Evolutionary conservation across 2,113 vertebrate genomes (phyloP).

Genomic region (Lanius collurio): DNA sequence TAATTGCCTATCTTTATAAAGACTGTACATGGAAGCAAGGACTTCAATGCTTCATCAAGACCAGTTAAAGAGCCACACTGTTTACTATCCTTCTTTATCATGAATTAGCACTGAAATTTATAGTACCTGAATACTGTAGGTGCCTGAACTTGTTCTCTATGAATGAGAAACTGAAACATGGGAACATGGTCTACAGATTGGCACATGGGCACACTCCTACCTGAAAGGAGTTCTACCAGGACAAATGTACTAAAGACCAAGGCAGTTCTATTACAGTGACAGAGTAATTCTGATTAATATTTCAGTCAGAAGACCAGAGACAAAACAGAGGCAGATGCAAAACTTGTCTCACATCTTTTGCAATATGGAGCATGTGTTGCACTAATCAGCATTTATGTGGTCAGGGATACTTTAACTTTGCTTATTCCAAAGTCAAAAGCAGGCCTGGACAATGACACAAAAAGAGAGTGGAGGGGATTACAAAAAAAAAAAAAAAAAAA

Average conservation of each 20-base stretch:
- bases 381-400: no score
- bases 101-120: neutral
- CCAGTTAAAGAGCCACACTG: neutral
- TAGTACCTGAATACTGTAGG: neutral
- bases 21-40: neutral
- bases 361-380: accelerated
- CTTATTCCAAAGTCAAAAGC: neutral
- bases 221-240: neutral
- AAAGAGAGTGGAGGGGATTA: neutral
- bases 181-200: neutral
- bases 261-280: neutral
- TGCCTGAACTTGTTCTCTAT: neutral
- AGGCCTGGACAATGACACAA: neutral
- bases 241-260: neutral
- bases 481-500: neutral
- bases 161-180: neutral
- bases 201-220: neutral
- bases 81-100: neutral
- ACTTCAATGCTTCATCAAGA: neutral
- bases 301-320: neutral
- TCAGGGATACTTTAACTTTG: neutral
- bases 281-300: neutral
- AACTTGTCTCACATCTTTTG: neutral
- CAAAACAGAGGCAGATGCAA: neutral
- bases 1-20: neutral